A percentile compares a stretch with the other conserved stretches of the same genome.
These are phyloP conservation scores for Phasianus colchicus DNA, from an alignment of 2,113 vertebrate species.

Conservation along the genomic window DNA sequence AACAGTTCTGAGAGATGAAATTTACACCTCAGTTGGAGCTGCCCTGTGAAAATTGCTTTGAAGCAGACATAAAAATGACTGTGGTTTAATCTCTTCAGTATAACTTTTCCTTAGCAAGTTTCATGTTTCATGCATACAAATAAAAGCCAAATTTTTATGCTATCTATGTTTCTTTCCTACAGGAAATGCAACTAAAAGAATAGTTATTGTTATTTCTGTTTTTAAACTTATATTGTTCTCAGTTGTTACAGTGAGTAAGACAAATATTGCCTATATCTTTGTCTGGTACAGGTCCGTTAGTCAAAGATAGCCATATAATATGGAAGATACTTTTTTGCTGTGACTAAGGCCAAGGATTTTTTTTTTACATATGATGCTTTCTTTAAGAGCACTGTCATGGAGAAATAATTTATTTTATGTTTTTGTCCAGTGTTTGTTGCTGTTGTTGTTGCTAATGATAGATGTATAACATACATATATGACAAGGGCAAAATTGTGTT, in stretches of 20 bases:
- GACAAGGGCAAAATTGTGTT: background rate
- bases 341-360: background rate
- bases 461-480: background rate
- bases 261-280: background rate
- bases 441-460: background rate
- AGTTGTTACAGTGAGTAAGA: background rate
- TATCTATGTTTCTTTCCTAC: background rate
- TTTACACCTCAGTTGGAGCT: background rate
- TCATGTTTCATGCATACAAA: background rate
- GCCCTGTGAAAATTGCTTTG: background rate
- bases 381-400: background rate
- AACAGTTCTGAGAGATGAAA: background rate
- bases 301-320: background rate
- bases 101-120: conserved; percentile 2
- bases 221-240: conserved; percentile 2
- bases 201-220: background rate
- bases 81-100: background rate
- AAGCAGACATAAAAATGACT: background rate
- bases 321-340: background rate
- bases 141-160: background rate
- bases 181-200: background rate
- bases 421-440: background rate
- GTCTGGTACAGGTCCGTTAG: background rate
- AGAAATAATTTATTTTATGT: background rate
- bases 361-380: background rate